phyloP scores from a whole-genome alignment of 2,888 invertebrate genomes.

The Ctena decussata region DNA sequence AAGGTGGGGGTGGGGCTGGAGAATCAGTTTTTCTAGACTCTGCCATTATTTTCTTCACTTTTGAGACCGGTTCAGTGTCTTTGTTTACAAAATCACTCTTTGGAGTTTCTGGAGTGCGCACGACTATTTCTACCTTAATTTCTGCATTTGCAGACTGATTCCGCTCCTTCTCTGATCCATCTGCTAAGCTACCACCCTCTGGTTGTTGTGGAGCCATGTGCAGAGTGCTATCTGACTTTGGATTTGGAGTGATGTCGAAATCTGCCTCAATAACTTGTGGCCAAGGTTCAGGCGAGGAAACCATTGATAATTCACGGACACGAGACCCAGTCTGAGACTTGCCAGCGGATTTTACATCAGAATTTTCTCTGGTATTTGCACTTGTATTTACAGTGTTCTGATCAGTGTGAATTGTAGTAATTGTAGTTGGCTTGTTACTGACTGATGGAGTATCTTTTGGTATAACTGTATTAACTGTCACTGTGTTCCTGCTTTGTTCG shows the following conservation, averaged over 20 bases:
- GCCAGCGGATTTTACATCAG: slow-evolving; percentile 31
- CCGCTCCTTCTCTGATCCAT: background rate
- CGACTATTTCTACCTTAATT: slow-evolving; percentile 9
- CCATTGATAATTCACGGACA: slow-evolving; percentile 59
- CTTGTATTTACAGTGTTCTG: slow-evolving; percentile 64
- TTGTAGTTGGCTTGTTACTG: slow-evolving; percentile 45
- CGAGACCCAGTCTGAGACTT: slow-evolving; percentile 19
- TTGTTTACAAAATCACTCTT: slow-evolving; percentile 42
- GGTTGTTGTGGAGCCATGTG: slow-evolving; percentile 34
- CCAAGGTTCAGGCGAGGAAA: slow-evolving; percentile 78
- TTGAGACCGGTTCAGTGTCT: slow-evolving; percentile 32
- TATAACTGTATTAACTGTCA: slow-evolving; percentile 42
- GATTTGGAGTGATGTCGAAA: slow-evolving; percentile 66
- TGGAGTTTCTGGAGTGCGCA: slow-evolving; percentile 41
- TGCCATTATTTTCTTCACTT: slow-evolving; percentile 58
- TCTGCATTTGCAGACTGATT: slow-evolving; percentile 41
- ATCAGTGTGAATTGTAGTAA: slow-evolving; percentile 55
- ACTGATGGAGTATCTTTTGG: slow-evolving; percentile 49
- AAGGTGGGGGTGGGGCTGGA: slow-evolving; percentile 83
- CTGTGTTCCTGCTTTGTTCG: slow-evolving; percentile 48
- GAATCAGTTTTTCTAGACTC: slow-evolving; percentile 72
- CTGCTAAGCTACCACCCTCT: background rate
- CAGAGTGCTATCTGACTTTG: slow-evolving; percentile 48
- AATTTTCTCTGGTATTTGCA: slow-evolving; percentile 44
- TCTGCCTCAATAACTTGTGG: slow-evolving; percentile 78